Percentiles rank a stretch among this genome's conserved stretches.
These are phyloP conservation scores for Anguilla japonica DNA, from an alignment of 2,113 vertebrate species.

Conservation along the genomic window DNA sequence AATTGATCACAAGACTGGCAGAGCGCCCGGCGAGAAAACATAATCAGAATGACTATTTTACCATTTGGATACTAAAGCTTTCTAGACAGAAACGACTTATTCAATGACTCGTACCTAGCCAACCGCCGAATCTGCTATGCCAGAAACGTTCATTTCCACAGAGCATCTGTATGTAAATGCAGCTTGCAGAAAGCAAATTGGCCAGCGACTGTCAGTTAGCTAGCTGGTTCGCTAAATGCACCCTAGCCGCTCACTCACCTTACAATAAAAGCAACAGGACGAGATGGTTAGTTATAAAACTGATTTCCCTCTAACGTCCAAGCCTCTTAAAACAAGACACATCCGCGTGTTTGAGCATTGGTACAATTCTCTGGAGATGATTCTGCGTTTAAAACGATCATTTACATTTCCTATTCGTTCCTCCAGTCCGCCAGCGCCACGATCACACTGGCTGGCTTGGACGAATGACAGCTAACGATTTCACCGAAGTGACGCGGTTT, in stretches of 20 bases:
- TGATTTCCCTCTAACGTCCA: not conserved
- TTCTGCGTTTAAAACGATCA: conserved; percentile 45
- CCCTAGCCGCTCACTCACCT: conserved; percentile 62
- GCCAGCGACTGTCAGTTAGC: not conserved
- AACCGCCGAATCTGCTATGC: not conserved
- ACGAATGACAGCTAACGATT: conserved; percentile 65
- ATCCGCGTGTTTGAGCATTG: not conserved
- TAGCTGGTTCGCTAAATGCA: conserved; percentile 17
- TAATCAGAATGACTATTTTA: not conserved
- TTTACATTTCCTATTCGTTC: conserved; percentile 58
- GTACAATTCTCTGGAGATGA: conserved; percentile 48
- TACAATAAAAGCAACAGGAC: conserved; percentile 37
- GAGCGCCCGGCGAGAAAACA: not conserved
- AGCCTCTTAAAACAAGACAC: not conserved
- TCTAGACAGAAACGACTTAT: not conserved
- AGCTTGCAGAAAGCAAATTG: conserved; percentile 14
- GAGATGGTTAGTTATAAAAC: conserved; percentile 38
- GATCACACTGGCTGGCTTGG: conserved; percentile 60
- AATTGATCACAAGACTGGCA: not conserved
- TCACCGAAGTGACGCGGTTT: conserved; percentile 53
- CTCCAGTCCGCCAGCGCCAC: conserved; percentile 67
- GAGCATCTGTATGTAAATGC: conserved; percentile 23
- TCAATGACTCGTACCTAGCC: not conserved
- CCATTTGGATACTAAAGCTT: not conserved
- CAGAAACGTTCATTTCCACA: not conserved